Conservation (phyloP, 2,113 vertebrate species). For the Oncorhynchus clarkii region DNA sequence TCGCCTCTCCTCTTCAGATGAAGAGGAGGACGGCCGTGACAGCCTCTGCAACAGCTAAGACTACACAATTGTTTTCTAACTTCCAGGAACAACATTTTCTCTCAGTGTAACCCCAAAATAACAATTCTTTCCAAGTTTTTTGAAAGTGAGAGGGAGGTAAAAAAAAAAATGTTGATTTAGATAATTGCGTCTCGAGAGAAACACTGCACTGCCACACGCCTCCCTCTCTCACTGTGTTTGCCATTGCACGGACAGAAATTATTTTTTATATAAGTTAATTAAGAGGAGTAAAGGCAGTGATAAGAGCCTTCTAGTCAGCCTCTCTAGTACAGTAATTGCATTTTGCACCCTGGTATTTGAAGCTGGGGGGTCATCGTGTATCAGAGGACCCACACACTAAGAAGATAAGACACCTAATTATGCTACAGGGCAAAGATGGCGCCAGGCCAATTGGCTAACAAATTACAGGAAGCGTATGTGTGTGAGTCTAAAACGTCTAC, state of each 20-base stretch:
- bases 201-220: not conserved
- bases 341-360: conserved; percentile 44
- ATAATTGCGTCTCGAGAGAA: conserved; percentile 1
- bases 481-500: not conserved
- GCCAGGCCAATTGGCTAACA: conserved; percentile 23
- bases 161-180: not conserved
- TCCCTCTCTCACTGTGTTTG: not conserved
- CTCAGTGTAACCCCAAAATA: not conserved
- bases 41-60: not conserved
- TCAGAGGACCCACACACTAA: conserved; percentile 21
- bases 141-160: not conserved
- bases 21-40: too few relatives aligned
- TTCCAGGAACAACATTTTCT: not conserved
- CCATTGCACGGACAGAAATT: not conserved
- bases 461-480: not conserved
- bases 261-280: conserved; percentile 57
- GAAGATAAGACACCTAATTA: conserved; percentile 45
- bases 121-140: not conserved
- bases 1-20: too few relatives aligned
- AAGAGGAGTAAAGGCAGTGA: conserved; percentile 47
- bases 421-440: conserved; percentile 16
- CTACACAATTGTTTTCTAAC: not conserved
- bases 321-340: conserved; percentile 54
- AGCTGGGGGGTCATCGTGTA: conserved; percentile 41
- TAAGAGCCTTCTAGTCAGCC: conserved; percentile 50